Conservation (phyloP, 2,113 vertebrate species). For the Pungitius pungitius region DNA sequence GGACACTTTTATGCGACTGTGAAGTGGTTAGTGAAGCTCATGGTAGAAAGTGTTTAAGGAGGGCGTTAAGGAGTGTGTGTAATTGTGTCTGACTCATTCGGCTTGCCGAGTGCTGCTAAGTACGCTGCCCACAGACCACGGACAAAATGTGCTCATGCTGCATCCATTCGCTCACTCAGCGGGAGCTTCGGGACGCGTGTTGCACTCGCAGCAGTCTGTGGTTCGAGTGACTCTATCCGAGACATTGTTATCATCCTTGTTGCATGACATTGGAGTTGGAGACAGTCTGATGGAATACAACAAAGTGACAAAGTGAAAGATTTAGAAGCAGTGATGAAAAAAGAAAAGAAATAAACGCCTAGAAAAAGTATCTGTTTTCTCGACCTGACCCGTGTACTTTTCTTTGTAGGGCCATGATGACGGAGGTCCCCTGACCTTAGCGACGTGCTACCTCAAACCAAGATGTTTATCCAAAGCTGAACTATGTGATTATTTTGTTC, state of each 20-base stretch:
- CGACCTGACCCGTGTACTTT: not conserved
- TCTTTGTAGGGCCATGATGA: not conserved
- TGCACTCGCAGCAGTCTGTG: slow-evolving; percentile 8
- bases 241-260: not conserved
- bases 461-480: not conserved
- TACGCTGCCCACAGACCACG: slow-evolving; percentile 30
- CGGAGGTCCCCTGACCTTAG: not conserved
- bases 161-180: slow-evolving; percentile 15
- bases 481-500: not conserved
- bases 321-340: not conserved
- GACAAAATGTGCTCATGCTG: slow-evolving; percentile 1
- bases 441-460: not conserved
- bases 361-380: not conserved
- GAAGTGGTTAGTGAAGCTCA: slow-evolving; percentile 21
- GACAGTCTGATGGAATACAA: not conserved
- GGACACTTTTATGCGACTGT: slow-evolving; percentile 16
- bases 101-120: slow-evolving; percentile 31
- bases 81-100: slow-evolving; percentile 57
- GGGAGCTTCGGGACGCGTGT: slow-evolving; percentile 17
- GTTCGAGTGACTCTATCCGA: slow-evolving; percentile 1
- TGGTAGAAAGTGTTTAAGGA: slow-evolving; percentile 23
- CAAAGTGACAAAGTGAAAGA: not conserved
- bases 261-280: not conserved
- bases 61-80: slow-evolving; percentile 25
- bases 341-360: not conserved